Base-by-base conservation (phyloP, 2,797 vertebrate species). In the Paramormyrops hopkinsi region DNA sequence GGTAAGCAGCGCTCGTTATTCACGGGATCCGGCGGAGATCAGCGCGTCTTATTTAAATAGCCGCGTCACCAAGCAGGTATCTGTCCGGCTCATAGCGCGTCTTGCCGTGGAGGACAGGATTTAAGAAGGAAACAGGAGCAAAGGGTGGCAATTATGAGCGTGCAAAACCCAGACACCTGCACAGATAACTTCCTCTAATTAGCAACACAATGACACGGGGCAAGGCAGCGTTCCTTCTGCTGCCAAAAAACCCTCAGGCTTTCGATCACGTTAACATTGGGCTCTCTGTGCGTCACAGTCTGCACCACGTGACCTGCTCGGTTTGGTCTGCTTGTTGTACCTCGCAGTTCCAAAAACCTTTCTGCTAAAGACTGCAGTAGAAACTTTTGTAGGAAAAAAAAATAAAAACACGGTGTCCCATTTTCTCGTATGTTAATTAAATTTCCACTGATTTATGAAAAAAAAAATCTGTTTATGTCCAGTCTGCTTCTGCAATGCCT, bases 141-240 rank as follows among this genome's bases (percentile, higher is more conserved):
- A 98, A 96, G 96, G 62, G 96, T 96, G 96, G 97, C 98, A 99
- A 98, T 98, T 99, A 99, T 95, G 96, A 94, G 97, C 96, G 96
- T 95, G 94, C 95, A 95, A 96, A 97, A 97, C 94, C 93, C 96
- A 96, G 97, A 97, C 98, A 98, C 97, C 97, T 99, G 98, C 97
- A 97, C 97, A 97, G 92, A 93, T 95, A 92, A 95, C 94, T 97
- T 95, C 96, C 97, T 97, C 97, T 99, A 98, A 99, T 99, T 98
- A 99, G 98, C 95, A 96, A 96, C 96, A 96, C 96, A 94, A 96
- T 95, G 97, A 96, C 95, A 95, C 95, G 95, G 97, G 97, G 97
- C 97, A 96, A 97, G 96, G 96, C 96, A 94, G 96, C 95, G 95
- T 95, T 96, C 93, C 95, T 95, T 94, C 96, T 96, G 94, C 97